Percentiles rank a stretch among this genome's conserved stretches.
Conservation (phyloP, 1,140 invertebrate species). For the Parasteatoda tepidariorum region DNA sequence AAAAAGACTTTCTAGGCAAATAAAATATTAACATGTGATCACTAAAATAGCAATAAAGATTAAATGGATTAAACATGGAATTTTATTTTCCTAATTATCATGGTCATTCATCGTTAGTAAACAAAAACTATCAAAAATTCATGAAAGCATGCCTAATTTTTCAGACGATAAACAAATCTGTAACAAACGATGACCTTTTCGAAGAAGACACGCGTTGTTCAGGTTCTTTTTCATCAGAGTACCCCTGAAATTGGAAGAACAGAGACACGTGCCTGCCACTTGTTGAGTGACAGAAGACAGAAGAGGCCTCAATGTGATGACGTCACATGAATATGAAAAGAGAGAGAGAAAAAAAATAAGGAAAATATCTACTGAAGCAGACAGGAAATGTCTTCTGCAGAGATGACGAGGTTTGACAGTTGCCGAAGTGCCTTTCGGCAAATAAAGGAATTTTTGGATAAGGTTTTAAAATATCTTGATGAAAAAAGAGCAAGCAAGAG, state of each 20-base stretch:
- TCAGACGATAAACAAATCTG: not conserved
- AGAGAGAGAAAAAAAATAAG: not conserved
- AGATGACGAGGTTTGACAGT: slow-evolving; percentile 26
- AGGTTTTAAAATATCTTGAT: no score
- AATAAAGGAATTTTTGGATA: not conserved
- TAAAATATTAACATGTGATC: no score
- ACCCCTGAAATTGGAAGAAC: not conserved
- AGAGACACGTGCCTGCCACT: slow-evolving; percentile 22
- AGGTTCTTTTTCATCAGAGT: not conserved
- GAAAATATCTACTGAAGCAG: not conserved
- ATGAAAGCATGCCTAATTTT: not conserved
- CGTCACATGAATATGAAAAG: not conserved
- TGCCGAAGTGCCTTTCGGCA: slow-evolving; percentile 2
- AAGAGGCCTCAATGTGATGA: slow-evolving; percentile 17
- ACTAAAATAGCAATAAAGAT: no score
- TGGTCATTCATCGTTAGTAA: no score
- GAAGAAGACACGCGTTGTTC: not conserved
- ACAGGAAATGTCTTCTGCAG: slow-evolving; percentile 28
- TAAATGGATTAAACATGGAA: no score
- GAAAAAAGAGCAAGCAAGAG: no score
- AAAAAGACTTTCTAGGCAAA: no score
- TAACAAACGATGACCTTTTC: not conserved
- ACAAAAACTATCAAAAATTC: no score
- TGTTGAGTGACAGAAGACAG: slow-evolving; percentile 41
- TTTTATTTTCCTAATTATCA: no score